Evolutionary conservation across 2,797 vertebrate species (phyloP).

Genomic region (Notolabrus celidotus): DNA sequence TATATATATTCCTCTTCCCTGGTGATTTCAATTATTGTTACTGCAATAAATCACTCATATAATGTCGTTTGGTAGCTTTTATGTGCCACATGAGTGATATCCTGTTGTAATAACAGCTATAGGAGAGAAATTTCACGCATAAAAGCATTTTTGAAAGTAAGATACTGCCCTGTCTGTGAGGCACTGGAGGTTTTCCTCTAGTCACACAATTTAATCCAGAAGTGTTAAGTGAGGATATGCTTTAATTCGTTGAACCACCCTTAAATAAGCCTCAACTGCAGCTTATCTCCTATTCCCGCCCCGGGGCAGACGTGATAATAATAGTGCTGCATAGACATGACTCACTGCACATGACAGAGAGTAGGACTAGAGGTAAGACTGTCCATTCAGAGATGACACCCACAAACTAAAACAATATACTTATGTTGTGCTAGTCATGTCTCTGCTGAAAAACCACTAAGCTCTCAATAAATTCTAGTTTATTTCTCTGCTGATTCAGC

Average conservation of each 20-base stretch:
- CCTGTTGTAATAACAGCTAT: too few relatives aligned
- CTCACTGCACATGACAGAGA: slow-evolving; percentile 65
- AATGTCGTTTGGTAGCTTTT: neutral
- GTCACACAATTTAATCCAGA: slow-evolving; percentile 14
- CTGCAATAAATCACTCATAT: neutral
- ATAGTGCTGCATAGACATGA: slow-evolving; percentile 75
- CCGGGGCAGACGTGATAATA: slow-evolving; percentile 64
- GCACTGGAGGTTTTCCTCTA: too few relatives aligned
- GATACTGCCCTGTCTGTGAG: neutral
- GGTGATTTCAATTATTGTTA: neutral
- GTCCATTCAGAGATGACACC: slow-evolving; percentile 65
- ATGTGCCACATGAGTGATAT: neutral
- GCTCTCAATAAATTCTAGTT: slow-evolving; percentile 41
- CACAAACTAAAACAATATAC: slow-evolving; percentile 62
- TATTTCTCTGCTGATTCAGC: slow-evolving; percentile 61
- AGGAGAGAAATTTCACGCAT: too few relatives aligned
- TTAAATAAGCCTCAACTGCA: slow-evolving; percentile 51
- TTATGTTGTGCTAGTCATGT: slow-evolving; percentile 69
- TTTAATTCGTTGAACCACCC: slow-evolving; percentile 26
- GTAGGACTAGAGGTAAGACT: slow-evolving; percentile 51
- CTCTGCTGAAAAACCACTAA: slow-evolving; percentile 61
- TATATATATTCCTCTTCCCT: too few relatives aligned
- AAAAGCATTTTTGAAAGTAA: neutral
- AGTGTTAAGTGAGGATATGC: slow-evolving; percentile 8
- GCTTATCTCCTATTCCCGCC: slow-evolving; percentile 61